phyloP scores from a whole-genome alignment of 2,797 vertebrate species.

The Myotis myotis region DNA sequence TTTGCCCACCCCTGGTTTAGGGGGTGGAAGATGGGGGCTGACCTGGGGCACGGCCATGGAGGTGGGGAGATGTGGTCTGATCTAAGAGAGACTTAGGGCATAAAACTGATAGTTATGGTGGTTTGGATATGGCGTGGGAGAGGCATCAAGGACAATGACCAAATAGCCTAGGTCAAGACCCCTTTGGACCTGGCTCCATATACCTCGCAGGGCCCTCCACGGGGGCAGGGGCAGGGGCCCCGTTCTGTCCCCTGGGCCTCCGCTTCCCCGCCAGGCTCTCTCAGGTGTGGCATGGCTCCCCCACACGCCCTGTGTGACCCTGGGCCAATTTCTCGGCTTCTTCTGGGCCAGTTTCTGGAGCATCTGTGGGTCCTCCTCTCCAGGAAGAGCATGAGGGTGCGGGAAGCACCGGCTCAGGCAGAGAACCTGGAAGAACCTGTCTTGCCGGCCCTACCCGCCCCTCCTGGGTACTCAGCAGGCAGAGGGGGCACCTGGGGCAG shows the following conservation, averaged over 20 bases:
- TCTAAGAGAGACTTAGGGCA: neutral
- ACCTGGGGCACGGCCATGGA: accelerated
- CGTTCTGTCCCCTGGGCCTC: neutral
- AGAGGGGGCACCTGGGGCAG: neutral
- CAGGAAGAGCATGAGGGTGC: neutral
- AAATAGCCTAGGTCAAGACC: neutral
- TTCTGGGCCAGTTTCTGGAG: neutral
- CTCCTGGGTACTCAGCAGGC: neutral
- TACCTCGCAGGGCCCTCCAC: neutral
- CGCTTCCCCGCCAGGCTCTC: neutral
- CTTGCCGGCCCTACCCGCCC: neutral
- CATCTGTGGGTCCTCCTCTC: neutral
- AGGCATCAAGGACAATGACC: accelerated
- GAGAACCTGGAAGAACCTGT: slow-evolving; percentile 32
- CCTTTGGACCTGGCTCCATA: neutral
- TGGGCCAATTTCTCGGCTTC: neutral
- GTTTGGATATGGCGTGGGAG: too few relatives aligned
- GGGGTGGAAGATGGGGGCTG: neutral
- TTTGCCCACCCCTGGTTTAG: too few relatives aligned
- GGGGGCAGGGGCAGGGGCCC: neutral
- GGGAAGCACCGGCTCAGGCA: neutral
- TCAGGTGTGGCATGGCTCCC: neutral
- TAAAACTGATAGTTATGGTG: accelerated
- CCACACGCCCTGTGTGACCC: neutral
- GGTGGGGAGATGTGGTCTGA: neutral